These are phyloP conservation scores for Spheniscus humboldti DNA, from an alignment of 2,797 vertebrate species.

Conservation along the genomic window DNA sequence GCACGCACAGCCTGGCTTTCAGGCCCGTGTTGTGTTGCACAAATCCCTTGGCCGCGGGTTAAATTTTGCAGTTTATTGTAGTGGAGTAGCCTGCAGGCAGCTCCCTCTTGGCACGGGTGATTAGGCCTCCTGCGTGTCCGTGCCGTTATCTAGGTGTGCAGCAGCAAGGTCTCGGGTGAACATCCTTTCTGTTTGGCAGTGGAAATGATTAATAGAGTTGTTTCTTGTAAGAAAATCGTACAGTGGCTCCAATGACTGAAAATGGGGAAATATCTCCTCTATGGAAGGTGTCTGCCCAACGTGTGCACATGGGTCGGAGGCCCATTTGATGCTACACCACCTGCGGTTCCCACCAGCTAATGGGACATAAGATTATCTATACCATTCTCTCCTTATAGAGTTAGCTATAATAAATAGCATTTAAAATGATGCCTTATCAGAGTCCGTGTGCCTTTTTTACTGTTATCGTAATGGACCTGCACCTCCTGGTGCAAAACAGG, in stretches of 20 bases:
- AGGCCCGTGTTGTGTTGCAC: neutral
- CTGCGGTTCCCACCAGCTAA: neutral
- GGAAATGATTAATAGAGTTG: neutral
- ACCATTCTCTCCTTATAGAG: neutral
- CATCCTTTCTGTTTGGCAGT: neutral
- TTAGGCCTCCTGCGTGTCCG: neutral
- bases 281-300: neutral
- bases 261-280: neutral
- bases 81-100: neutral
- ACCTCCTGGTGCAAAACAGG: neutral
- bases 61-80: neutral
- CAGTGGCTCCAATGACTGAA: neutral
- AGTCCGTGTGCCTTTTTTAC: neutral
- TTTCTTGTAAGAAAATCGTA: neutral
- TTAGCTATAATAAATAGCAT: neutral
- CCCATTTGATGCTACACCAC: neutral
- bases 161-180: neutral
- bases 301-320: fast-evolving
- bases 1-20: neutral
- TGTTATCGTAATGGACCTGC: neutral
- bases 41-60: neutral
- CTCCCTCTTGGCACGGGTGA: neutral
- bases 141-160: neutral
- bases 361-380: neutral
- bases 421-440: neutral